Conservation (phyloP, 2,797 vertebrate genomes). For the Hyperoplus lanceolatus region DNA sequence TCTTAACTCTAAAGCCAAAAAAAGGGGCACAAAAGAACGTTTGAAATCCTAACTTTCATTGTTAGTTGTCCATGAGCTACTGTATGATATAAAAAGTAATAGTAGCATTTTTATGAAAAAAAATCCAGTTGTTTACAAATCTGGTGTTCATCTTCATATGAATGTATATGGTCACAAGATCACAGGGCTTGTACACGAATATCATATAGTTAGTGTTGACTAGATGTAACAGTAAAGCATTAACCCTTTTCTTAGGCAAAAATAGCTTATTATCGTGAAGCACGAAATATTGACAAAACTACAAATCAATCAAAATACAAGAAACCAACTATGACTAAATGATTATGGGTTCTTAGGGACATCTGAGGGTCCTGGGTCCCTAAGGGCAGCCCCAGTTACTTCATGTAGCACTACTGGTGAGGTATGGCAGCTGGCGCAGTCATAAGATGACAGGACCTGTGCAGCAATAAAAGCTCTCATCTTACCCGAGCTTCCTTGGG, state of each 20-base stretch:
- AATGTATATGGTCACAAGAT: too few relatives aligned
- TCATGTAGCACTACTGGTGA: background rate
- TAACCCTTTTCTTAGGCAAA: background rate
- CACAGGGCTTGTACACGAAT: too few relatives aligned
- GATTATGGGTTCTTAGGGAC: background rate
- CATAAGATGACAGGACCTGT: background rate
- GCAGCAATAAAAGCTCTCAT: background rate
- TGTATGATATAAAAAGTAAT: too few relatives aligned
- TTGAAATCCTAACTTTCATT: background rate
- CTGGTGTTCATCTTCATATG: too few relatives aligned
- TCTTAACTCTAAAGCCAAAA: background rate
- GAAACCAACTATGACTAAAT: background rate
- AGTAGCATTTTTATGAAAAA: too few relatives aligned
- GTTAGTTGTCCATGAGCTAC: background rate
- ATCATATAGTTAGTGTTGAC: background rate
- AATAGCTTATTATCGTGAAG: background rate
- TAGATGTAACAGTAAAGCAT: background rate
- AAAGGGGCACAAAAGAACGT: background rate
- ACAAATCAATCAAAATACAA: background rate
- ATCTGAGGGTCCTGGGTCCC: too few relatives aligned
- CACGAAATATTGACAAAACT: background rate
- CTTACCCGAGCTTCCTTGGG: conserved; percentile 88
- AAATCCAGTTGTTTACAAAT: background rate
- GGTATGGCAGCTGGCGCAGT: background rate
- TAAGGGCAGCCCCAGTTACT: background rate